phyloP scores from a whole-genome alignment of 1,140 invertebrate genomes.

The Zeugodacus cucurbitae region DNA sequence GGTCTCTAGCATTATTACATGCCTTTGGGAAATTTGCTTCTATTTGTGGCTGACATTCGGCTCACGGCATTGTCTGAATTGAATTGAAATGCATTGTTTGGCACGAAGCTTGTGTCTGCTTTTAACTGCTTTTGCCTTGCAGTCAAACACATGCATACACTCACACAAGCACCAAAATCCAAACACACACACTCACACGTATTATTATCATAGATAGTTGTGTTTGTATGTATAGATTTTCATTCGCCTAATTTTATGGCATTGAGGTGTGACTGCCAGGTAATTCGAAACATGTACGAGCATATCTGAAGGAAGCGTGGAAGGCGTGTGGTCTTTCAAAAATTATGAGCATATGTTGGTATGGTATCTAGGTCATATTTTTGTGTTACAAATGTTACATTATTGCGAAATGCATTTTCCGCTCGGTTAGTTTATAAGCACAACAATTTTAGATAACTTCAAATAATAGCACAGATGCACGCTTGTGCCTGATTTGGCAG shows the following conservation, averaged over 20 bases:
- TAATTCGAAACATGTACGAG: neutral
- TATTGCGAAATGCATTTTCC: constrained; percentile 6
- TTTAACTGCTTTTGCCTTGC: neutral
- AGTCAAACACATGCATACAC: neutral
- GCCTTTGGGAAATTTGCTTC: constrained; percentile 29
- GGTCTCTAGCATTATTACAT: neutral
- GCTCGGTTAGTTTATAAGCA: neutral
- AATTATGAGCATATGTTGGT: neutral
- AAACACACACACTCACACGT: neutral
- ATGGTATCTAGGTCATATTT: neutral
- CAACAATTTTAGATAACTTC: neutral
- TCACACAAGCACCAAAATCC: neutral
- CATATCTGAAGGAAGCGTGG: neutral
- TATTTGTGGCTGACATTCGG: constrained; percentile 14
- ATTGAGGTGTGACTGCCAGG: constrained; percentile 23
- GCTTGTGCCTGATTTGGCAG: neutral
- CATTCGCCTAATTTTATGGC: constrained; percentile 18
- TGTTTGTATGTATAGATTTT: neutral
- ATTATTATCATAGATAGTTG: neutral
- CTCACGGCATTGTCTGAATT: constrained; percentile 31
- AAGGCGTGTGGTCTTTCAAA: neutral
- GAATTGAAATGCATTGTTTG: constrained; percentile 37
- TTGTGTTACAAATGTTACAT: neutral
- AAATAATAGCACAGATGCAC: neutral
- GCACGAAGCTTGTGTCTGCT: constrained; percentile 4